These are phyloP conservation scores for Epizoanthus scotinus DNA, from an alignment of 92 coral and sea anemone genomes.

Conservation along the genomic window DNA sequence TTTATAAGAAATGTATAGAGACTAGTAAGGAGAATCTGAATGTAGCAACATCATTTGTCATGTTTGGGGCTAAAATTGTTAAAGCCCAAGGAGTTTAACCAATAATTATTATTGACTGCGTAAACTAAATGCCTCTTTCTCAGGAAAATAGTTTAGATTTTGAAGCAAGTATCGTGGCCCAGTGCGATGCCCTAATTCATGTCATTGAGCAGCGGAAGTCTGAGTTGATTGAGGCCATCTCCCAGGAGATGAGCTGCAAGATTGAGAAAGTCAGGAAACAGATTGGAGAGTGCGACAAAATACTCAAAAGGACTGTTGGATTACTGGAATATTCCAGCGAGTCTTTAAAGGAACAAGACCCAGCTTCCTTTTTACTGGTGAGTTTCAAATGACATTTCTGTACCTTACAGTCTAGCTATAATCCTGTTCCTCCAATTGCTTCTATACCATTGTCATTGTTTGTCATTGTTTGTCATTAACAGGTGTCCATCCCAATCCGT, in stretches of 20 bases:
- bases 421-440: not conserved
- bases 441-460: not conserved
- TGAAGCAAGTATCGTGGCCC: slow-evolving; percentile 97
- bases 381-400: slow-evolving; percentile 9
- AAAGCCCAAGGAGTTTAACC: too few species aligned
- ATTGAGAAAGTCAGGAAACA: slow-evolving; percentile 74
- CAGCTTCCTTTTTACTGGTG: slow-evolving; percentile 95
- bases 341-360: slow-evolving; percentile 81
- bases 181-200: slow-evolving; percentile 89
- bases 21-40: too few species aligned
- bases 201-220: slow-evolving; percentile 78
- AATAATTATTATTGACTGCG: too few species aligned
- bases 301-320: slow-evolving; percentile 61
- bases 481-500: too few species aligned
- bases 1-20: too few species aligned
- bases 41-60: too few species aligned
- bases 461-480: too few species aligned
- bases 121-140: slow-evolving; percentile 8
- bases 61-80: too few species aligned
- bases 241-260: slow-evolving; percentile 78
- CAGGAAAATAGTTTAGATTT: slow-evolving; percentile 97
- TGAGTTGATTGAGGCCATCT: slow-evolving; percentile 79
- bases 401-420: not conserved
- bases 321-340: slow-evolving; percentile 76
- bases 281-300: slow-evolving; percentile 69